Evolutionary conservation across 2,113 vertebrate genomes (phyloP), one percentile per base, ranked within the genome.

Genomic region (Proterorhinus semilunaris): DNA sequence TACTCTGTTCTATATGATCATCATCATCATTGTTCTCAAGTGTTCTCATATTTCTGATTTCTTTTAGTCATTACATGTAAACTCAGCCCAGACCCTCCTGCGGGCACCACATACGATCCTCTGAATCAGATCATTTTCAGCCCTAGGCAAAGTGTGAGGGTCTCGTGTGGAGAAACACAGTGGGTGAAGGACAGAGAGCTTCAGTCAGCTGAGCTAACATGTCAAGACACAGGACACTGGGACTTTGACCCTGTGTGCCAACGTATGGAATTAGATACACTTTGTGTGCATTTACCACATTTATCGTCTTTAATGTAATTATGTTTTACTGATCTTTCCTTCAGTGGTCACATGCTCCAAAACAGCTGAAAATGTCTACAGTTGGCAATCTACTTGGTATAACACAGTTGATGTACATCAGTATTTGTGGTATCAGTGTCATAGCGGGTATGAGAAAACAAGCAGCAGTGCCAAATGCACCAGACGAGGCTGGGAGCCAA

Each of bases 401-500:
- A n/a, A n/a, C n/a, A n/a, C n/a, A n/a, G n/a, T n/a, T n/a, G n/a
- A n/a, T n/a, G n/a, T n/a, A n/a, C n/a, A n/a, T n/a, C n/a, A n/a
- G n/a, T n/a, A n/a, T n/a, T n/a, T n/a, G 6, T 0, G 0, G 0
- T 91, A 86, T 51, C 0, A 0, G 0, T 92, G 91, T 76, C 0
- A 0, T 0, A 0, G 0, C 0, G 48, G 16, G 13, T 90, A 64
- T 62, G 21, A 0, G 42, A 27, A 0, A 0, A 11, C 49, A 53
- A 6, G 0, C 10, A 0, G 0, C 0, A 0, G 0, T 0, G 81
- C 83, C 8, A 82, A 0, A 13, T 92, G 90, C 69, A 84, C 68
- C 71, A 77, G 72, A 71, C 15, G 58, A 1, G 88, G 86, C 0
- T 92, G 90, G 91, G 52, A 0, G 0, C 89, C 87, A 48, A 16